Evolutionary conservation across 2,888 invertebrate species (phyloP).

Genomic region (Tanypteryx hageni): DNA sequence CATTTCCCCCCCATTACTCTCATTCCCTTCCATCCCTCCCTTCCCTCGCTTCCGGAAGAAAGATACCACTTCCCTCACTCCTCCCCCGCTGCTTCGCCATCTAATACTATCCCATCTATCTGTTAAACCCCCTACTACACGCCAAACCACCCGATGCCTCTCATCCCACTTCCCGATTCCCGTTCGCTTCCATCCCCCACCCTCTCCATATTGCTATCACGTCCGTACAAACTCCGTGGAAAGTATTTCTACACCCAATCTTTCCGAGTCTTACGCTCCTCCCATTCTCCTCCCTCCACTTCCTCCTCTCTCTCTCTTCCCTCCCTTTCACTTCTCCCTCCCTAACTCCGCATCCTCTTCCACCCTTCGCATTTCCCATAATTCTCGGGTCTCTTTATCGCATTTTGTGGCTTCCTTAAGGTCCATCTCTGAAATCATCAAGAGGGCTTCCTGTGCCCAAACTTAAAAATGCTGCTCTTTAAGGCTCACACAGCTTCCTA

Average conservation of each 20-base stretch:
- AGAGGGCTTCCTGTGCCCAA: not conserved
- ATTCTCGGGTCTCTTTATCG: constrained; percentile 38
- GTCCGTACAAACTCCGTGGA: not conserved
- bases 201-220: not conserved
- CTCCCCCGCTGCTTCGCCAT: too few species aligned
- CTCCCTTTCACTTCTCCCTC: not conserved
- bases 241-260: not conserved
- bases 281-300: not conserved
- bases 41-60: not conserved
- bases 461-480: not conserved
- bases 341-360: not conserved
- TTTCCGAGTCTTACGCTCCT: too few species aligned
- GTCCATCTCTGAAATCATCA: constrained; percentile 57
- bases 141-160: not conserved
- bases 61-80: not conserved
- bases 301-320: not conserved
- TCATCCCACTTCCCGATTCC: too few species aligned
- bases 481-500: constrained; percentile 10
- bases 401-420: constrained; percentile 56
- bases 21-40: not conserved
- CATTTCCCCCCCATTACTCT: constrained; percentile 12
- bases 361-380: not conserved
- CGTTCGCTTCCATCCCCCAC: too few species aligned
- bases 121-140: not conserved
- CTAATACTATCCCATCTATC: not conserved